Conservation (phyloP, 1,140 invertebrate genomes). For the Colletes gigas region DNA sequence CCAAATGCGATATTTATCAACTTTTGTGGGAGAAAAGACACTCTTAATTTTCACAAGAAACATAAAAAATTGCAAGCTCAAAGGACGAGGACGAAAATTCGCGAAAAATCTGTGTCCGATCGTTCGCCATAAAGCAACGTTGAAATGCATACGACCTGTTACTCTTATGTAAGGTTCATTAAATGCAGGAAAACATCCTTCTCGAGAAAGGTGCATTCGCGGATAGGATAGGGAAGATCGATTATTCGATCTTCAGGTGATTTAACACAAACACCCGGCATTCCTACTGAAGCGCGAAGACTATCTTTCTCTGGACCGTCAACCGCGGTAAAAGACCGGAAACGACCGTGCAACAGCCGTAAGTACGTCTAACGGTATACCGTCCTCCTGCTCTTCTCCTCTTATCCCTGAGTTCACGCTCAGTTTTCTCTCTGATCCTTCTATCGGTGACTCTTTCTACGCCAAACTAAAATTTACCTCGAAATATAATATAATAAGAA, state of each 20-base stretch:
- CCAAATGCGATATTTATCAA: too few relatives aligned
- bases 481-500: too few relatives aligned
- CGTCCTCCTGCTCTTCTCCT: slow-evolving; percentile 30
- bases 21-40: too few relatives aligned
- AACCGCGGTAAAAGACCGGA: slow-evolving; percentile 61
- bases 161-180: slow-evolving; percentile 15
- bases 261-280: slow-evolving; percentile 33
- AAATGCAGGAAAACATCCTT: slow-evolving; percentile 4
- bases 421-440: slow-evolving; percentile 40
- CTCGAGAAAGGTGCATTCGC: background rate
- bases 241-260: slow-evolving; percentile 48
- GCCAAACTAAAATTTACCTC: background rate
- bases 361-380: slow-evolving; percentile 63
- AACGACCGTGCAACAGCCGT: slow-evolving; percentile 60
- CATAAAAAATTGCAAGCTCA: too few relatives aligned
- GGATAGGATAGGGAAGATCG: slow-evolving; percentile 25
- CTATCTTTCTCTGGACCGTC: slow-evolving; percentile 51
- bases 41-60: too few relatives aligned
- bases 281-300: slow-evolving; percentile 46
- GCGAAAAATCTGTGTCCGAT: too few relatives aligned
- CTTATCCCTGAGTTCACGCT: slow-evolving; percentile 49
- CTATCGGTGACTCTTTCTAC: slow-evolving; percentile 33
- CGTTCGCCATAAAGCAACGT: background rate
- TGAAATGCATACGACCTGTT: background rate
- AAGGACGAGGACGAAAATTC: too few relatives aligned